Evolutionary conservation across 2,888 invertebrate genomes (phyloP), one percentile per base, ranked within the genome.

Genomic region (Drosophila kambysellisi): DNA sequence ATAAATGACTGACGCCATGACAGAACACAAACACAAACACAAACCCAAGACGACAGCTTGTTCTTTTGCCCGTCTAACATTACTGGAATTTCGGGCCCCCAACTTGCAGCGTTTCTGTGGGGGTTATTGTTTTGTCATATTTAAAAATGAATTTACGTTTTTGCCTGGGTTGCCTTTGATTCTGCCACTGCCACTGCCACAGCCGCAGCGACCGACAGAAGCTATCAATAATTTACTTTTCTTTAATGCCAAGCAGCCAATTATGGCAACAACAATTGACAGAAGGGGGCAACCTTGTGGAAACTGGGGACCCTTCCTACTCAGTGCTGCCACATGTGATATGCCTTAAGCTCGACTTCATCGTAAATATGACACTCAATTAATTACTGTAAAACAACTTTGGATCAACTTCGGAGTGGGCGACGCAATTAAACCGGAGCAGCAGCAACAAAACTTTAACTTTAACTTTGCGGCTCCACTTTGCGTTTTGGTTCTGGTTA

Each of bases 191-290:
- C 46, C 25, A 25, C 25, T 25, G 25, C 25, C 25, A 25, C 25
- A 25, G 25, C 25, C 25, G 3, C 25, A 25, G 25, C 29, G 29
- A n/a, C 46, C 15, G 29, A 41, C 71, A 65, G 75, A 81, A 84
- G 89, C 84, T 65, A 89, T 89, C 89, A 89, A 84, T 84, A 89
- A 89, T 89, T 89, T 89, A 89, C 84, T 83, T 78, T 68, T 57
- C 77, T 79, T 74, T 83, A 89, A 87, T 76, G 68, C 70, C 51
- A 69, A 65, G 46, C 71, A 80, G 72, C 87, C 88, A 89, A 87
- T 89, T 83, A 83, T 57, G 57, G n/a, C 51, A 51, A 4, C 68
- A 46, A 25, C 20, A 8, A 25, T 9, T 25, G 15, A 25, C 20
- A 20, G 46, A 7, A 25, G 20, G 53, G n/a, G 48, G 52, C 39